Conservation (phyloP, 1,140 invertebrate genomes). For the Pogonus chalceus region DNA sequence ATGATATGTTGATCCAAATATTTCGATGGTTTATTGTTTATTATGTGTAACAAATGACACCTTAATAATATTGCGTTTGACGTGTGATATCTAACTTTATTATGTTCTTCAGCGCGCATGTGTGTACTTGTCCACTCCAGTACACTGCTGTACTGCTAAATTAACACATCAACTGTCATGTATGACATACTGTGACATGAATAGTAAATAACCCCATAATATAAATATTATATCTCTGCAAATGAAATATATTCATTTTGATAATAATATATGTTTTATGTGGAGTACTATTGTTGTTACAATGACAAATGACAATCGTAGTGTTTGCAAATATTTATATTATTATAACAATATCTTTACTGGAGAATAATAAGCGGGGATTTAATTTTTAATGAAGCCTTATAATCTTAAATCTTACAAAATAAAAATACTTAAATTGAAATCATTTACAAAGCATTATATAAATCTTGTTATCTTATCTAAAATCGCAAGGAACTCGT, state of each 20-base stretch:
- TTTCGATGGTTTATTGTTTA: too few relatives aligned
- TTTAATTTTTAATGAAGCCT: too few relatives aligned
- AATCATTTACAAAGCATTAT: too few relatives aligned
- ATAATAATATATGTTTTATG: background rate
- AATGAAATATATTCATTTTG: background rate
- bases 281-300: background rate
- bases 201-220: slow-evolving; percentile 2
- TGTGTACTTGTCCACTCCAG: background rate
- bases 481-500: background rate
- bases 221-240: background rate
- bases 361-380: background rate
- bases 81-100: background rate
- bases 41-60: background rate
- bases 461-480: too few relatives aligned
- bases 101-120: background rate
- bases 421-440: too few relatives aligned
- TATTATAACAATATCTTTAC: background rate
- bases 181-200: background rate
- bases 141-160: background rate
- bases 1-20: too few relatives aligned
- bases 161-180: slow-evolving; percentile 1
- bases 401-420: too few relatives aligned
- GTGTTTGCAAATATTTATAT: background rate
- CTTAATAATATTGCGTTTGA: slow-evolving; percentile 1
- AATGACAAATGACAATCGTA: background rate